These are phyloP conservation scores for Naso thynnoides DNA, from an alignment of 2,797 vertebrate species.

Conservation along the genomic window DNA sequence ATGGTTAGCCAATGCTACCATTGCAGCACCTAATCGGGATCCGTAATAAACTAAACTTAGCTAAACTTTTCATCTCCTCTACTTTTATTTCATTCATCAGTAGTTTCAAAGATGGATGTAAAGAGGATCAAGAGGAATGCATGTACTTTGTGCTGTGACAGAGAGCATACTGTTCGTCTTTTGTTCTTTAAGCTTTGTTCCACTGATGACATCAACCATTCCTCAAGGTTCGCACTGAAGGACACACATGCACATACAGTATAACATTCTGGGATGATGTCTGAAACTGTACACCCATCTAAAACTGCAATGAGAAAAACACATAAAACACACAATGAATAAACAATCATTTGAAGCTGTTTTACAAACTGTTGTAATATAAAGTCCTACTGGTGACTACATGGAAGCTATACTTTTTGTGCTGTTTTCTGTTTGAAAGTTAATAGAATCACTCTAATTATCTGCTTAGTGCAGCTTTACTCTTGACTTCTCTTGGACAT, in stretches of 20 bases:
- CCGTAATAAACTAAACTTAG: too few relatives aligned
- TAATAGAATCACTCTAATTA: too few relatives aligned
- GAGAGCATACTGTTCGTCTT: constrained; percentile 15
- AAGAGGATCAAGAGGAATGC: background rate
- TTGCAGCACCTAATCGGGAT: too few relatives aligned
- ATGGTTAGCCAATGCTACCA: too few relatives aligned
- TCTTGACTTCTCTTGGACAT: background rate
- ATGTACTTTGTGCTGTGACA: constrained; percentile 10
- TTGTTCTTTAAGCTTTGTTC: constrained; percentile 36
- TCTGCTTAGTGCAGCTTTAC: constrained; percentile 6
- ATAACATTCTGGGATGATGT: constrained; percentile 44
- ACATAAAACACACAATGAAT: too few relatives aligned
- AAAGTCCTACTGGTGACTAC: too few relatives aligned
- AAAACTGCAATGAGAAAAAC: too few relatives aligned
- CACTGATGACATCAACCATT: constrained; percentile 61
- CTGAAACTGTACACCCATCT: too few relatives aligned
- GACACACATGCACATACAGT: constrained; percentile 26
- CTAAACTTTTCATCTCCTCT: background rate
- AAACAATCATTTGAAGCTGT: too few relatives aligned
- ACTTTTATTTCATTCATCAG: background rate
- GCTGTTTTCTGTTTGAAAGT: too few relatives aligned
- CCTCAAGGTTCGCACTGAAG: constrained; percentile 50
- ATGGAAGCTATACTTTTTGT: too few relatives aligned
- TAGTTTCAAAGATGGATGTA: background rate
- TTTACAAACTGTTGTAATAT: too few relatives aligned